Base-by-base conservation (phyloP, 1,140 invertebrate genomes). In the Drosophila sucinea region DNA sequence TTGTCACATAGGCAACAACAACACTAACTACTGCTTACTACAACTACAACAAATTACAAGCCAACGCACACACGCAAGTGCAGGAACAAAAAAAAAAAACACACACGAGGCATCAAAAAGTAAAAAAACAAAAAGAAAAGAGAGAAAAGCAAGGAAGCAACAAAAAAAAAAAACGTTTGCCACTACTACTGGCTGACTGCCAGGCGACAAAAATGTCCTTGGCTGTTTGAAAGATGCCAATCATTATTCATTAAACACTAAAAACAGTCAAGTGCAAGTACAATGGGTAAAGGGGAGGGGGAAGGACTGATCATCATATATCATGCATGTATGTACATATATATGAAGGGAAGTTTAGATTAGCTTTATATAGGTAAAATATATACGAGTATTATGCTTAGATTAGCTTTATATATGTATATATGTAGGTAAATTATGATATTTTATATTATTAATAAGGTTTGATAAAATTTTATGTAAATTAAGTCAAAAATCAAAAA, bases 131-230 rank as follows among this genome's bases (percentile, higher is more conserved):
- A 27, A 17, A 35, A 27, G 23, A 11, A 27, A 7, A 44, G 23
- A 51, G 62, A 60, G 62, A 60, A 29, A 30, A 67, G 40, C 38
- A 62, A 66, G 33, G 41, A 51, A 27, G 61, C 41, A 40, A 44
- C 29, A 25, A 25, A 25, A 69, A 63, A 8, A 54, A 47, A 8
- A 23, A 25, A 51, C 44, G 7, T 76, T 76, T 77, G 64, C 73
- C 77, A 76, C 69, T 63, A 77, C 68, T 77, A 70, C 61, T 70
- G 66, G 75, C 70, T 68, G 77, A 44, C 62, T 65, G 64, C 33
- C 71, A 85, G 82, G 82, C 83, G 79, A 87, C 82, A 82, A 85
- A 85, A 79, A 30, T 80, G 81, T 84, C 76, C 44, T 32, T 72
- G 64, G n/a, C 30, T 6, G 29, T 54, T 41, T 56, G 29, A 56